Conservation (phyloP, 1,140 invertebrate genomes). For the Sminthurinus signatus region DNA sequence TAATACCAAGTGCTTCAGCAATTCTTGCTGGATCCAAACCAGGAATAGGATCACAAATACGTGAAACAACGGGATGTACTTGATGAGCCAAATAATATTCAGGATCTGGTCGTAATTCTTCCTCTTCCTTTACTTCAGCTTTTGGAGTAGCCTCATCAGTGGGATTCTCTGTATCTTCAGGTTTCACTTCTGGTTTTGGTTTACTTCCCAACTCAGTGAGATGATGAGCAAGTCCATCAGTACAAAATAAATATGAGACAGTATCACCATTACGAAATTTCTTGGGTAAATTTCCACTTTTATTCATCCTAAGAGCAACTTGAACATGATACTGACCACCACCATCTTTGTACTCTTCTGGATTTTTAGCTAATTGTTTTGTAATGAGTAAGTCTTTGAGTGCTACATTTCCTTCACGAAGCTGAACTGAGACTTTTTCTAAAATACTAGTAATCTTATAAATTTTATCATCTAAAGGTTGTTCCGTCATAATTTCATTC, state of each 20-base stretch:
- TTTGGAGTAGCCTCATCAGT: constrained; percentile 72
- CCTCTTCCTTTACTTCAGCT: constrained; percentile 94
- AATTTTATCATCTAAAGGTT: constrained; percentile 69
- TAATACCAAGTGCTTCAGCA: constrained; percentile 74
- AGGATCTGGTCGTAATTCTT: constrained; percentile 64
- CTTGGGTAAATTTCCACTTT: constrained; percentile 57
- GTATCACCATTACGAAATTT: constrained; percentile 89
- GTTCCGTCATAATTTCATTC: constrained; percentile 75
- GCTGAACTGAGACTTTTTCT: constrained; percentile 56
- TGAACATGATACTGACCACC: constrained; percentile 82
- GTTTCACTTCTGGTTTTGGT: constrained; percentile 1
- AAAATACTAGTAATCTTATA: constrained; percentile 71
- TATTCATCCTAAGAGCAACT: constrained; percentile 82
- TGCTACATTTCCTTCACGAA: constrained; percentile 62
- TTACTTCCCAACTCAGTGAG: constrained; percentile 14
- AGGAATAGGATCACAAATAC: constrained; percentile 92
- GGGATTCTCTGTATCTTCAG: constrained; percentile 49
- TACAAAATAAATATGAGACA: constrained; percentile 90
- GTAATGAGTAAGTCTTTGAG: constrained; percentile 77
- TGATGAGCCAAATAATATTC: constrained; percentile 80
- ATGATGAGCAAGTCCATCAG: constrained; percentile 33
- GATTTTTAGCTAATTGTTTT: constrained; percentile 93
- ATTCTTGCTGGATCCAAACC: constrained; percentile 83
- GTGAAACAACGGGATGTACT: constrained; percentile 87
- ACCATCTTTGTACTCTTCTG: constrained; percentile 84